Percentiles rank a stretch among this genome's conserved stretches.
These are phyloP conservation scores for Sycobia sp. DNA, from an alignment of 1,140 invertebrate species.

Conservation along the genomic window DNA sequence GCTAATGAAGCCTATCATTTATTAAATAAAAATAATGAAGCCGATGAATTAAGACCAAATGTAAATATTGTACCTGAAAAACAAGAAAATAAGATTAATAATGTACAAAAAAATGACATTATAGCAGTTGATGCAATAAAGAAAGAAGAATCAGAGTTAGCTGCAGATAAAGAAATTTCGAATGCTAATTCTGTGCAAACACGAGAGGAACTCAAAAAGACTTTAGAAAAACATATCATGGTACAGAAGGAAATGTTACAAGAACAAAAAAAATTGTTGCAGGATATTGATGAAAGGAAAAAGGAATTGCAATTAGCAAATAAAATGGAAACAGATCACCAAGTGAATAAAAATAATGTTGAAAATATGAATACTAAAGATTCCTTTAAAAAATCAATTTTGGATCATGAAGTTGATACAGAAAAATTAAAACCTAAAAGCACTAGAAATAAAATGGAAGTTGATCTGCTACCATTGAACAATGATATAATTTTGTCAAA, in stretches of 20 bases:
- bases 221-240: constrained; percentile 64
- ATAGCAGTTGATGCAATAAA: constrained; percentile 54
- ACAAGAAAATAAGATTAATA: constrained; percentile 47
- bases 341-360: neutral
- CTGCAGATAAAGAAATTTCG: constrained; percentile 45
- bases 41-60: constrained; percentile 48
- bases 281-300: constrained; percentile 62
- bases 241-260: constrained; percentile 63
- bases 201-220: constrained; percentile 63
- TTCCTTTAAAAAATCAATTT: too few relatives aligned
- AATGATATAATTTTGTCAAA: too few relatives aligned
- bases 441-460: too few relatives aligned
- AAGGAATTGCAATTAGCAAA: constrained; percentile 31
- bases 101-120: constrained; percentile 40
- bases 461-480: too few relatives aligned
- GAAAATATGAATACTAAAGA: too few relatives aligned
- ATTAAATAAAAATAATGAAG: constrained; percentile 33
- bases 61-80: constrained; percentile 56
- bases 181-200: constrained; percentile 45
- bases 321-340: neutral
- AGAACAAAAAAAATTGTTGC: constrained; percentile 65
- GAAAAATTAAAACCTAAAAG: too few relatives aligned
- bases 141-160: constrained; percentile 60
- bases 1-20: constrained; percentile 45
- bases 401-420: too few relatives aligned